Conservation (phyloP, 1,140 invertebrate species). For the Carposina sasakii region DNA sequence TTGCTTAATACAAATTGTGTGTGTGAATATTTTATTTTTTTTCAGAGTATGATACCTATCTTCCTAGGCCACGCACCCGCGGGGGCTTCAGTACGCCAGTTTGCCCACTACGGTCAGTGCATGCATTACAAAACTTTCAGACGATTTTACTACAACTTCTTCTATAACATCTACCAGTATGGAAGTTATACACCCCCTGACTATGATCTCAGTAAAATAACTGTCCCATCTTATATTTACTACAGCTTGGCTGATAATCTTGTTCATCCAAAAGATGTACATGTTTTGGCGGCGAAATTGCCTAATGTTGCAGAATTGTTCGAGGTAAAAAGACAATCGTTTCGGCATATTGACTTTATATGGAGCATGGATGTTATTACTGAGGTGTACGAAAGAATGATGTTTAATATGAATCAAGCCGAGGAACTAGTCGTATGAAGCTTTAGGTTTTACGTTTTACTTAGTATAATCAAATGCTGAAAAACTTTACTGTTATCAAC, state of each 20-base stretch:
- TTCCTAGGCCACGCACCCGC: slow-evolving; percentile 84
- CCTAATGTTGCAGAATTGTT: slow-evolving; percentile 59
- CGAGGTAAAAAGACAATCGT: slow-evolving; percentile 66
- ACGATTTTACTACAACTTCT: slow-evolving; percentile 63
- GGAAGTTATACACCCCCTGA: slow-evolving; percentile 65
- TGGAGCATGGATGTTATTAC: slow-evolving; percentile 73
- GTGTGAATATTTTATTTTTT: slow-evolving; percentile 1
- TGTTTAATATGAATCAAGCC: slow-evolving; percentile 11
- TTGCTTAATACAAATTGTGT: neutral
- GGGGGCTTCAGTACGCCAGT: slow-evolving; percentile 83
- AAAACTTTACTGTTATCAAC: too few relatives aligned
- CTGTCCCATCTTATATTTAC: slow-evolving; percentile 73
- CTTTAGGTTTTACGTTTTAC: too few relatives aligned
- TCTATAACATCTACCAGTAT: slow-evolving; percentile 68
- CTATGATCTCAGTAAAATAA: slow-evolving; percentile 77
- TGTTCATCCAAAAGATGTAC: slow-evolving; percentile 74
- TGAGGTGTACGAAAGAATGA: slow-evolving; percentile 64
- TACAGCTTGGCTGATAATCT: slow-evolving; percentile 76
- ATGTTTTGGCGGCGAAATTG: slow-evolving; percentile 59
- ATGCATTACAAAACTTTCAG: slow-evolving; percentile 61
- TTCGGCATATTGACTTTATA: slow-evolving; percentile 80
- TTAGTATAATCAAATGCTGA: too few relatives aligned
- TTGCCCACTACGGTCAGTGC: slow-evolving; percentile 80
- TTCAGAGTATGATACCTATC: slow-evolving; percentile 77
- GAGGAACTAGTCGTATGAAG: too few relatives aligned